A percentile compares a stretch with the other conserved stretches of the same genome.
phyloP scores from a whole-genome alignment of 53 echinoderm and acorn worm genomes.

The Hippasteria phrygiana region DNA sequence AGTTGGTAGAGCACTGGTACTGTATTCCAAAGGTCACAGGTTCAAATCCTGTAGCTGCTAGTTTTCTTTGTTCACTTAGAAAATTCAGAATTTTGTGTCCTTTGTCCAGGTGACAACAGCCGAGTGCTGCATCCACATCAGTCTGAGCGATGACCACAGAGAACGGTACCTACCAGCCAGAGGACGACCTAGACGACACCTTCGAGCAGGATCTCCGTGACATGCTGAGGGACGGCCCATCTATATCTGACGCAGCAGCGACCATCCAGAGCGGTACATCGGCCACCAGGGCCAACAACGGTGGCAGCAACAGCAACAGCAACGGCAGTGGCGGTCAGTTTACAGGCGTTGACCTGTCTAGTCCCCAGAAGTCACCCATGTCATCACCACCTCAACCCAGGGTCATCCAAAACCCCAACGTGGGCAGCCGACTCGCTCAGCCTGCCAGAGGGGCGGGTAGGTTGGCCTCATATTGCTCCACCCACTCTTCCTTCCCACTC shows the following conservation, averaged over 20 bases:
- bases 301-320: conserved; percentile 55
- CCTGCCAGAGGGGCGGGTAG: conserved; percentile 69
- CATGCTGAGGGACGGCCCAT: conserved; percentile 95
- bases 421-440: conserved; percentile 89
- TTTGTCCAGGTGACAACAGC: not conserved
- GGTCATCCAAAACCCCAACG: conserved; percentile 81
- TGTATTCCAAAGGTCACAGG: too few species aligned
- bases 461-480: conserved; percentile 27
- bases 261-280: conserved; percentile 72
- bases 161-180: conserved; percentile 86
- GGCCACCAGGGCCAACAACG: conserved; percentile 51
- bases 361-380: conserved; percentile 87
- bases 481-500: not conserved
- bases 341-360: conserved; percentile 94
- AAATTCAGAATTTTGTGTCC: too few species aligned
- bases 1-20: too few species aligned
- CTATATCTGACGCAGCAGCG: conserved; percentile 82
- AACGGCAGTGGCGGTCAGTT: conserved; percentile 81
- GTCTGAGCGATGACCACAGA: conserved; percentile 72
- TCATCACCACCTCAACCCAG: conserved; percentile 76
- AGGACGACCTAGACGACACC: conserved; percentile 94
- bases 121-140: not conserved
- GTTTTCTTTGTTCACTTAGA: too few species aligned
- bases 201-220: conserved; percentile 97
- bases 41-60: too few species aligned